These are phyloP conservation scores for Oryzias celebensis DNA, from an alignment of 2,113 vertebrate genomes.

Conservation along the genomic window DNA sequence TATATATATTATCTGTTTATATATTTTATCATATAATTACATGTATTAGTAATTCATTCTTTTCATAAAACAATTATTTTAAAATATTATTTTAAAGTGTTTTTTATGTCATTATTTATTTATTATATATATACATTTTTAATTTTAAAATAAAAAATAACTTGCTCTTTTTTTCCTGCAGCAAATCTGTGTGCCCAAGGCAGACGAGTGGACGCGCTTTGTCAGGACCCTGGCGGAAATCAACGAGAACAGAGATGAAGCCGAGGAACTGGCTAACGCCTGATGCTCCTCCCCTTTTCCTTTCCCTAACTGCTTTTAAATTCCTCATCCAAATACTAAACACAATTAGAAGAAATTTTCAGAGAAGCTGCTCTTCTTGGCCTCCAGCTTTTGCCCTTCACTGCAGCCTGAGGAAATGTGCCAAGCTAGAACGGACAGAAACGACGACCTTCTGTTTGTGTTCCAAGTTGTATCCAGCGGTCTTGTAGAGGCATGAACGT, in stretches of 20 bases:
- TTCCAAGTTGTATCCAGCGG: constrained; percentile 17
- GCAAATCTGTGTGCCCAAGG: constrained; percentile 95
- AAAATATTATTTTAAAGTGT: too few species aligned
- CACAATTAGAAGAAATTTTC: constrained; percentile 27
- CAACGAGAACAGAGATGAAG: constrained; percentile 93
- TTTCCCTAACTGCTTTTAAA: constrained; percentile 2
- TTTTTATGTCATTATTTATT: too few species aligned
- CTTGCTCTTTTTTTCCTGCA: constrained; percentile 48
- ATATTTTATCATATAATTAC: too few species aligned
- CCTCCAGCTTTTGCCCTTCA: constrained; percentile 40
- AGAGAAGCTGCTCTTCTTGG: constrained; percentile 13
- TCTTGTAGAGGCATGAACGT: constrained; percentile 28
- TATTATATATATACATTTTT: neutral
- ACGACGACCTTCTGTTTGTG: constrained; percentile 28
- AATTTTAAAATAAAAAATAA: too few species aligned
- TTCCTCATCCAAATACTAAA: constrained; percentile 13
- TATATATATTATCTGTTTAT: too few species aligned
- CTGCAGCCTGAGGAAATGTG: constrained; percentile 55
- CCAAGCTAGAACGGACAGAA: constrained; percentile 53
- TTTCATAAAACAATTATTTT: too few species aligned
- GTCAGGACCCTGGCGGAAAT: constrained; percentile 93
- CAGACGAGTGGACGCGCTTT: constrained; percentile 95
- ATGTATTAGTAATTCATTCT: too few species aligned
- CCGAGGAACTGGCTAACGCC: constrained; percentile 89
- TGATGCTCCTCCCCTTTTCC: constrained; percentile 31